These are phyloP conservation scores for Dioctria rufipes DNA, from an alignment of 2,888 invertebrate species.

Conservation along the genomic window DNA sequence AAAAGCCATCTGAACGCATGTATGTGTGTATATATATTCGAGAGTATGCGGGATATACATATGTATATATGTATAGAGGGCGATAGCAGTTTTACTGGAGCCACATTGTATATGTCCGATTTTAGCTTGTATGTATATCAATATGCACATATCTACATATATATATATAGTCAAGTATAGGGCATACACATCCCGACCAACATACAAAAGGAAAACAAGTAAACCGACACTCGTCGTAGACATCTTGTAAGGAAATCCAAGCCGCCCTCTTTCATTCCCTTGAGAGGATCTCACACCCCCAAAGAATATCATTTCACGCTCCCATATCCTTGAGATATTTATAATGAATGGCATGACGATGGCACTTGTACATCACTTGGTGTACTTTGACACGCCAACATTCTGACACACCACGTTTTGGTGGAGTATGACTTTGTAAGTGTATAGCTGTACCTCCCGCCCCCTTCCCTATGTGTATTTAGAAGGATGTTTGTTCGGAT, in stretches of 20 bases:
- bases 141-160: not conserved
- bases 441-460: no score
- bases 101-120: no score
- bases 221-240: conserved; percentile 53
- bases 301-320: conserved; percentile 60
- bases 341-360: conserved; percentile 59
- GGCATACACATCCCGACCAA: not conserved
- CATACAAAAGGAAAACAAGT: conserved; percentile 52
- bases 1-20: conserved; percentile 7
- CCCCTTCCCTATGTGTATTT: conserved; percentile 20
- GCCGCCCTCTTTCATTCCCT: conserved; percentile 49
- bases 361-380: conserved; percentile 50
- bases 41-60: not conserved
- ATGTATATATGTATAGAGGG: no score
- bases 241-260: conserved; percentile 51
- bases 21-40: not conserved
- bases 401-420: not conserved
- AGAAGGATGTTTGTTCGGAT: not conserved
- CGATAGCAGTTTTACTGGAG: no score
- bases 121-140: no score
- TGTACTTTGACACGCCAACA: conserved; percentile 40
- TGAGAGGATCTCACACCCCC: conserved; percentile 49
- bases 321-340: conserved; percentile 58
- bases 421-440: not conserved
- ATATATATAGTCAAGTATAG: not conserved